Conservation (phyloP, 2,888 invertebrate genomes). For the Ochlodes sylvanus region DNA sequence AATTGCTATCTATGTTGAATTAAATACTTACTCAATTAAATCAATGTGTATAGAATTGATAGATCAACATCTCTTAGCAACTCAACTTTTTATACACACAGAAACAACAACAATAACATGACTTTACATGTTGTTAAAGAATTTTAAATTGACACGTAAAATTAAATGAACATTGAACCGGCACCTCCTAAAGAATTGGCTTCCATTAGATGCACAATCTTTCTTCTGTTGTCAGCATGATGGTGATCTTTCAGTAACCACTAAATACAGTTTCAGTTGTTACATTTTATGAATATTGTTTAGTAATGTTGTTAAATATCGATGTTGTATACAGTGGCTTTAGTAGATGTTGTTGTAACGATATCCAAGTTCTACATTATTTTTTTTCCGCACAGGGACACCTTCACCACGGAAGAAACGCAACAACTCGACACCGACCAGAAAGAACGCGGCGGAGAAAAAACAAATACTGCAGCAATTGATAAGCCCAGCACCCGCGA, state of each 20-base stretch:
- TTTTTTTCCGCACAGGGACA: constrained; percentile 83
- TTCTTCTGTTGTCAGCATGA: constrained; percentile 59
- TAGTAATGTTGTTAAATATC: constrained; percentile 65
- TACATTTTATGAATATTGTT: constrained; percentile 52
- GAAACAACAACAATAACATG: constrained; percentile 45
- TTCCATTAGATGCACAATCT: constrained; percentile 71
- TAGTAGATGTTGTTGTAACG: constrained; percentile 50
- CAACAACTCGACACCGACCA: constrained; percentile 91
- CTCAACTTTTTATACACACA: constrained; percentile 26
- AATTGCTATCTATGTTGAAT: constrained; percentile 19
- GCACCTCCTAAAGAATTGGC: constrained; percentile 75
- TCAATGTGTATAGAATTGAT: constrained; percentile 44
- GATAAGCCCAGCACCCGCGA: constrained; percentile 88
- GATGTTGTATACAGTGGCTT: constrained; percentile 64
- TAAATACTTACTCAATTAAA: not conserved
- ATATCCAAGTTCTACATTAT: constrained; percentile 33
- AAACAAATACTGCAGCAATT: constrained; percentile 92
- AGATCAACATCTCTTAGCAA: constrained; percentile 37
- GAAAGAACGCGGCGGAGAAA: constrained; percentile 91
- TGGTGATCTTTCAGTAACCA: constrained; percentile 50
- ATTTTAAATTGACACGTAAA: constrained; percentile 55
- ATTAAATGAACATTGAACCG: constrained; percentile 44
- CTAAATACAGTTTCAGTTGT: constrained; percentile 44
- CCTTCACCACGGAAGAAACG: constrained; percentile 92
- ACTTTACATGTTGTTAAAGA: constrained; percentile 40